Conservation (phyloP, 2,888 invertebrate genomes). For the Clusia tigrina region DNA sequence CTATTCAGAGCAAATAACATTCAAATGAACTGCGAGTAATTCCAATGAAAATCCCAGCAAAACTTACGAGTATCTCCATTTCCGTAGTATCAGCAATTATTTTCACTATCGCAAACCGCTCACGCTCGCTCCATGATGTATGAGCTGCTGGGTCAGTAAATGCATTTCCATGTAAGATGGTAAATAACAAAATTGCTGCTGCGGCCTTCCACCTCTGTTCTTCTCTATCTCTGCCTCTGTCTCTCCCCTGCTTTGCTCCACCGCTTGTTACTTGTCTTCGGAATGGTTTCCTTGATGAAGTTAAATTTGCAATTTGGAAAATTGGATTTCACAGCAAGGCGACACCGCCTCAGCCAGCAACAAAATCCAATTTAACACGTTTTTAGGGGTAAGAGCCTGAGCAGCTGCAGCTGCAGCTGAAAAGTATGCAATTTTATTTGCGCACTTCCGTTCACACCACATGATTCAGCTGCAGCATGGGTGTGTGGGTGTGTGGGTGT, state of each 20-base stretch:
- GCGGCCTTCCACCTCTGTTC: too few relatives aligned
- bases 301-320: constrained; percentile 11
- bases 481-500: too few relatives aligned
- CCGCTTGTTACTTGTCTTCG: too few relatives aligned
- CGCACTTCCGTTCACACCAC: too few relatives aligned
- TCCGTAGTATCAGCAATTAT: too few relatives aligned
- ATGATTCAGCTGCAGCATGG: too few relatives aligned
- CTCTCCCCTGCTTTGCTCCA: background rate
- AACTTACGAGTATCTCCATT: too few relatives aligned
- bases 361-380: background rate
- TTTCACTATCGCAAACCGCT: too few relatives aligned
- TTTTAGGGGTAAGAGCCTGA: background rate
- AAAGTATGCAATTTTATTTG: background rate
- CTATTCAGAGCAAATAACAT: too few relatives aligned
- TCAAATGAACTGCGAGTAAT: too few relatives aligned
- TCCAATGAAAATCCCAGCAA: too few relatives aligned
- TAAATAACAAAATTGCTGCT: background rate
- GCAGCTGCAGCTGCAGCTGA: background rate
- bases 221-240: too few relatives aligned
- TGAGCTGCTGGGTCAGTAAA: background rate
- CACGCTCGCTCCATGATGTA: background rate
- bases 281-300: constrained; percentile 11
- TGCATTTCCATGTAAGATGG: background rate
- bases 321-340: constrained; percentile 6
- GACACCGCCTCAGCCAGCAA: background rate